phyloP scores from a whole-genome alignment of 1,140 invertebrate genomes.

The Venustaconcha ellipsiformis region DNA sequence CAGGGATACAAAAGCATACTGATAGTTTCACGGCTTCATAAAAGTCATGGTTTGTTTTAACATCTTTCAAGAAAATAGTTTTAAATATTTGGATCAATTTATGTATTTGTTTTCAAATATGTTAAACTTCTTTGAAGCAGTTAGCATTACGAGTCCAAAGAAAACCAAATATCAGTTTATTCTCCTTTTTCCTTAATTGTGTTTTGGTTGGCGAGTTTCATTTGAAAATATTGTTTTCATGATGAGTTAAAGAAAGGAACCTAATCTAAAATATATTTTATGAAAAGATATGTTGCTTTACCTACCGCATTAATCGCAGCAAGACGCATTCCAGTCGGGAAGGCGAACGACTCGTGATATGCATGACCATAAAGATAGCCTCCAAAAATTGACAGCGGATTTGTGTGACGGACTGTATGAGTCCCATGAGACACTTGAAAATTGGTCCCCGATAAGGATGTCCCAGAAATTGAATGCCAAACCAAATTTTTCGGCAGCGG shows the following conservation, averaged over 20 bases:
- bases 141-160: no score
- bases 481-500: conserved; percentile 24
- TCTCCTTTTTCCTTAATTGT: background rate
- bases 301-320: conserved; percentile 35
- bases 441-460: conserved; percentile 24
- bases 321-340: conserved; percentile 42
- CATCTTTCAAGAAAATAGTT: no score
- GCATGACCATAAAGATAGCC: conserved; percentile 45
- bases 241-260: no score
- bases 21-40: no score
- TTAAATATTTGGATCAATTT: no score
- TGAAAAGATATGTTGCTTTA: background rate
- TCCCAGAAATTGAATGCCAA: conserved; percentile 34
- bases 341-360: conserved; percentile 39
- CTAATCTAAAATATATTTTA: no score
- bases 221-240: background rate
- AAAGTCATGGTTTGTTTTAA: no score
- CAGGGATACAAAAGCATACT: no score
- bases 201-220: background rate
- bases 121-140: background rate
- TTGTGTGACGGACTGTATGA: conserved; percentile 37
- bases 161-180: background rate
- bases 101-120: background rate
- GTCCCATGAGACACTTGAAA: conserved; percentile 28
- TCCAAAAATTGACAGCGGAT: conserved; percentile 33